These are phyloP conservation scores for Tubulanus polymorphus DNA, from an alignment of 2,888 invertebrate genomes.

Conservation along the genomic window DNA sequence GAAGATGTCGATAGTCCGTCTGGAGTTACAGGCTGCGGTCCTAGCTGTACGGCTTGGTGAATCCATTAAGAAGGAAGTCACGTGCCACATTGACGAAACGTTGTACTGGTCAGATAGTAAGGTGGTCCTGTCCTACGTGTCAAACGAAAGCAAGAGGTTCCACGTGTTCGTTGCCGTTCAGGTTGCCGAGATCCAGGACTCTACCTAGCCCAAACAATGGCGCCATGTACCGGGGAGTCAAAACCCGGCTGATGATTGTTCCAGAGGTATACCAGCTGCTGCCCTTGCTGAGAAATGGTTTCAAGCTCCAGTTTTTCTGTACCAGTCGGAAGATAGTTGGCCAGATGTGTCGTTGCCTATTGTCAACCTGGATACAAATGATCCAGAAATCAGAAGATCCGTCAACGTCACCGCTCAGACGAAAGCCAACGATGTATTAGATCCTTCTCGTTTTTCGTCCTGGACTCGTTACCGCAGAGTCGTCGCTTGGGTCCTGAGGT, in stretches of 20 bases:
- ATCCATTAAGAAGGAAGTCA: slow-evolving; percentile 4
- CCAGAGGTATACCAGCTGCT: slow-evolving; percentile 2
- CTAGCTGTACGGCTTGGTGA: slow-evolving; percentile 6
- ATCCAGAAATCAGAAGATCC: slow-evolving; percentile 1
- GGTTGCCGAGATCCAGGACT: slow-evolving; percentile 8
- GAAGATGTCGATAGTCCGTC: neutral
- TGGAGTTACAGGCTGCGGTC: slow-evolving; percentile 8
- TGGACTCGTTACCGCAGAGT: neutral
- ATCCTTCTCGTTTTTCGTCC: neutral
- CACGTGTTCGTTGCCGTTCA: slow-evolving; percentile 18
- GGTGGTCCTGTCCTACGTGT: slow-evolving; percentile 14
- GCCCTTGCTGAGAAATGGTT: slow-evolving; percentile 2
- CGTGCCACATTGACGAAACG: neutral
- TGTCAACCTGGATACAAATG: neutral
- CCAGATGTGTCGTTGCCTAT: neutral
- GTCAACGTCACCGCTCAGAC: neutral
- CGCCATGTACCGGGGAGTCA: slow-evolving; percentile 2
- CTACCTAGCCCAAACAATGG: slow-evolving; percentile 12
- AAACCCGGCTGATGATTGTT: slow-evolving; percentile 10
- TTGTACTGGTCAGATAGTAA: slow-evolving; percentile 13
- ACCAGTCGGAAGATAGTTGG: slow-evolving; percentile 5
- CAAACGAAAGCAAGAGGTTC: slow-evolving; percentile 13
- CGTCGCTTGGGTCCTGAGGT: neutral
- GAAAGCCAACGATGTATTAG: neutral
- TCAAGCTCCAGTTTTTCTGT: slow-evolving; percentile 11